A percentile compares a stretch with the other conserved stretches of the same genome.
Evolutionary conservation across 2,888 invertebrate genomes (phyloP).

Genomic region (Philaethria dido): DNA sequence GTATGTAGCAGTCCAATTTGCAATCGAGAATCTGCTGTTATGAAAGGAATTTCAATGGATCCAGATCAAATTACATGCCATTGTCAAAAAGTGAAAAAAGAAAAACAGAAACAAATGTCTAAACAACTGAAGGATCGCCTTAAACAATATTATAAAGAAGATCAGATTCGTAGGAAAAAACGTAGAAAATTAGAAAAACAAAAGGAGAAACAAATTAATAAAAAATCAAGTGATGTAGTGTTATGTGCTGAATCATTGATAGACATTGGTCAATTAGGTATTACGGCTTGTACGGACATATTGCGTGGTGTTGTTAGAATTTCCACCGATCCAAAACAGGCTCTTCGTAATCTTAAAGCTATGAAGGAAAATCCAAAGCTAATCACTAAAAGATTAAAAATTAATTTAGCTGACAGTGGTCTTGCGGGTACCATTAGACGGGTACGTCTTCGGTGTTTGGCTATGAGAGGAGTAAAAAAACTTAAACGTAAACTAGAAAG

Average conservation of each 20-base stretch:
- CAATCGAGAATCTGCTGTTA: constrained; percentile 40
- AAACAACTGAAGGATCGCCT: constrained; percentile 30
- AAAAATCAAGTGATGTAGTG: constrained; percentile 41
- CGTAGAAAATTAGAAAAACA: constrained; percentile 39
- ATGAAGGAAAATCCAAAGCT: constrained; percentile 44
- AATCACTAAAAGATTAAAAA: constrained; percentile 38
- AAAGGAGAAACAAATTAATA: constrained; percentile 44
- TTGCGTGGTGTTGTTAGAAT: constrained; percentile 44
- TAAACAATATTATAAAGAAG: constrained; percentile 41
- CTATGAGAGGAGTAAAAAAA: constrained; percentile 43
- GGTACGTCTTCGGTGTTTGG: constrained; percentile 44
- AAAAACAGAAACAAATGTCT: constrained; percentile 29
- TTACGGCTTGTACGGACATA: constrained; percentile 36
- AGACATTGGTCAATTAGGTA: constrained; percentile 46
- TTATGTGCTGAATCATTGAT: constrained; percentile 48
- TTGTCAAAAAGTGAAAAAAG: constrained; percentile 36
- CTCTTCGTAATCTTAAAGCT: constrained; percentile 40
- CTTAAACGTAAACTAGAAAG: constrained; percentile 44
- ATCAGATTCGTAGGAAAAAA: constrained; percentile 36
- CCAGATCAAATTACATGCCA: constrained; percentile 29
- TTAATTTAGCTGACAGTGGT: constrained; percentile 42
- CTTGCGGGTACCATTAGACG: constrained; percentile 47
- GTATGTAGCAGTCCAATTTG: constrained; percentile 48
- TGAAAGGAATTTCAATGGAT: constrained; percentile 28
- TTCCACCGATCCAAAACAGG: constrained; percentile 47